phyloP scores from a whole-genome alignment of 2,888 invertebrate species.

The Zelleria hepariella region DNA sequence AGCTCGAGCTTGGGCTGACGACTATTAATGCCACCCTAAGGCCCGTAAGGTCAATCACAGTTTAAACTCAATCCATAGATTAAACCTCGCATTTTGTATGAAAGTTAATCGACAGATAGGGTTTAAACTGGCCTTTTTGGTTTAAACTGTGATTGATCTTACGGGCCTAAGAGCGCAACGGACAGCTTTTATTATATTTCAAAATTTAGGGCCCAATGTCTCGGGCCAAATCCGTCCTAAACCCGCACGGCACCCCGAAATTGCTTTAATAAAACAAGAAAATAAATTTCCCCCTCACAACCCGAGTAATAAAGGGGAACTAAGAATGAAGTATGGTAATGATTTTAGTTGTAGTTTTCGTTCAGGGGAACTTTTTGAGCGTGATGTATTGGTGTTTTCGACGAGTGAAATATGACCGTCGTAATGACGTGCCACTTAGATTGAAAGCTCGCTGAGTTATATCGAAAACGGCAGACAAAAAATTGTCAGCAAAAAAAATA shows the following conservation, averaged over 20 bases:
- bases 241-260: constrained; percentile 22
- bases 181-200: not conserved
- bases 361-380: not conserved
- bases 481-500: no score
- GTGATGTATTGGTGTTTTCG: not conserved
- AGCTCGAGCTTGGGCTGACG: no score
- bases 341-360: not conserved
- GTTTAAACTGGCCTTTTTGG: no score
- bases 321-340: not conserved
- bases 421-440: not conserved
- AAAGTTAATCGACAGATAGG: no score
- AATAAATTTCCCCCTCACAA: constrained; percentile 43
- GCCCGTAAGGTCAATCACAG: no score
- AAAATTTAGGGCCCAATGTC: not conserved
- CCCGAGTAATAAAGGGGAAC: not conserved
- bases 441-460: not conserved
- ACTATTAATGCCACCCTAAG: no score
- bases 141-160: no score
- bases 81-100: no score
- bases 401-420: not conserved
- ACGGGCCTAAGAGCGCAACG: no score
- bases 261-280: constrained; percentile 51
- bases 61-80: no score
- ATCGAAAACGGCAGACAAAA: not conserved
- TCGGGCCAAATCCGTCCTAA: not conserved